Conservation (phyloP, 1,140 invertebrate species). For the Zaprionus davidi region DNA sequence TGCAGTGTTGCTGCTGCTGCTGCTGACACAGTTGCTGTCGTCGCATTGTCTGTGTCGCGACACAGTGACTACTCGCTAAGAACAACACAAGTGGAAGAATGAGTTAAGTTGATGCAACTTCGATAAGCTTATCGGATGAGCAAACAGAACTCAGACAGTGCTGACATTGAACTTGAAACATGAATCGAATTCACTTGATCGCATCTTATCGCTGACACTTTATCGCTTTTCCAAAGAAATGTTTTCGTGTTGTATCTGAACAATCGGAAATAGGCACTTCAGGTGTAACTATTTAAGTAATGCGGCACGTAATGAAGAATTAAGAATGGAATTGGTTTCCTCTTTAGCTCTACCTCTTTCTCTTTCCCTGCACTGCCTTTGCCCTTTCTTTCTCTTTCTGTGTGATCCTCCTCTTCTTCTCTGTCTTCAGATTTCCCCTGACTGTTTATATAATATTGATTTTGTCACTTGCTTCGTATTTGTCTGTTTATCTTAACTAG, state of each 20-base stretch:
- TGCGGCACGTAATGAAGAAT: no score
- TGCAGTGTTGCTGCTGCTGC: constrained; percentile 19
- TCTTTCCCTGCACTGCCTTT: not conserved
- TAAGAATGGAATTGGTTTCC: no score
- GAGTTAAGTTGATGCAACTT: not conserved
- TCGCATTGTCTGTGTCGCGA: constrained; percentile 51
- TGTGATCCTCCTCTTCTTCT: not conserved
- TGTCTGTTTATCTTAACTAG: constrained; percentile 14
- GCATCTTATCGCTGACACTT: not conserved
- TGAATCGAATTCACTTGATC: not conserved
- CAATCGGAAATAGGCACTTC: not conserved
- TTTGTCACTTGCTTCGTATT: constrained; percentile 35
- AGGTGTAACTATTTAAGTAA: not conserved
- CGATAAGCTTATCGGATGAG: not conserved
- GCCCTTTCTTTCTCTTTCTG: not conserved
- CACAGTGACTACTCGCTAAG: not conserved
- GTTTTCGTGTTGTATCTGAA: not conserved
- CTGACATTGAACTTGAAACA: not conserved
- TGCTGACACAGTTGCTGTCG: constrained; percentile 29
- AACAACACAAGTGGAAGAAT: no score
- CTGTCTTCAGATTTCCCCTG: not conserved
- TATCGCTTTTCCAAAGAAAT: not conserved
- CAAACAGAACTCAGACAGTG: not conserved
- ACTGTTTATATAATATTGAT: constrained; percentile 36
- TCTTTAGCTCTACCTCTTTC: not conserved